These are phyloP conservation scores for Ruditapes philippinarum DNA, from an alignment of 1,140 invertebrate genomes.

Conservation along the genomic window DNA sequence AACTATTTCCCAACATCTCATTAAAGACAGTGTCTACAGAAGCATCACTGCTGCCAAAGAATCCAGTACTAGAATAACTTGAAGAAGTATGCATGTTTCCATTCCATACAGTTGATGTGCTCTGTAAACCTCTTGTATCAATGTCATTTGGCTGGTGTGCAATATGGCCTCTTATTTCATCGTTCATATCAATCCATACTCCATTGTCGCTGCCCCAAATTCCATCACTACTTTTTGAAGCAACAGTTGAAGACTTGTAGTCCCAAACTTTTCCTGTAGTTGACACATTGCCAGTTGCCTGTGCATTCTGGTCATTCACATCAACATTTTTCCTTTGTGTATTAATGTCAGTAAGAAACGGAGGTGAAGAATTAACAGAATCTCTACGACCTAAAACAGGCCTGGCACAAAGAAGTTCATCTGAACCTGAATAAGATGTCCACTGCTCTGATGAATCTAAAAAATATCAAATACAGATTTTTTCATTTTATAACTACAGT, in stretches of 20 bases:
- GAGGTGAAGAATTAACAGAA: neutral
- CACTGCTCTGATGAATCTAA: neutral
- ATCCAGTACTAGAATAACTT: constrained; percentile 5
- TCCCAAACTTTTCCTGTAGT: neutral
- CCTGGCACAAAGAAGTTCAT: neutral
- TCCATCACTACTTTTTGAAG: neutral
- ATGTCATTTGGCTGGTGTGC: neutral
- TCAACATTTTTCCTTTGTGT: neutral
- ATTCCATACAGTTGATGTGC: neutral
- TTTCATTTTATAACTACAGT: too few relatives aligned
- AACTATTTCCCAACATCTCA: neutral
- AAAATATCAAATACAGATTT: neutral
- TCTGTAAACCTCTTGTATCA: neutral
- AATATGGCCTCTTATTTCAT: neutral
- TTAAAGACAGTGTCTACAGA: neutral
- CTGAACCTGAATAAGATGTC: neutral
- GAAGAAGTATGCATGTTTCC: neutral
- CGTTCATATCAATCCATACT: neutral
- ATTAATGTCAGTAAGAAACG: too few relatives aligned
- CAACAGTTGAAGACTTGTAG: neutral
- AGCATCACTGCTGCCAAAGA: neutral
- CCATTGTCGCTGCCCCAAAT: neutral
- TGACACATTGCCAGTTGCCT: neutral
- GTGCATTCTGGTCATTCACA: neutral
- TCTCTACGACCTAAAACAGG: neutral